phyloP scores from a whole-genome alignment of 1,140 invertebrate species.

The Zaprionus nigranus region DNA sequence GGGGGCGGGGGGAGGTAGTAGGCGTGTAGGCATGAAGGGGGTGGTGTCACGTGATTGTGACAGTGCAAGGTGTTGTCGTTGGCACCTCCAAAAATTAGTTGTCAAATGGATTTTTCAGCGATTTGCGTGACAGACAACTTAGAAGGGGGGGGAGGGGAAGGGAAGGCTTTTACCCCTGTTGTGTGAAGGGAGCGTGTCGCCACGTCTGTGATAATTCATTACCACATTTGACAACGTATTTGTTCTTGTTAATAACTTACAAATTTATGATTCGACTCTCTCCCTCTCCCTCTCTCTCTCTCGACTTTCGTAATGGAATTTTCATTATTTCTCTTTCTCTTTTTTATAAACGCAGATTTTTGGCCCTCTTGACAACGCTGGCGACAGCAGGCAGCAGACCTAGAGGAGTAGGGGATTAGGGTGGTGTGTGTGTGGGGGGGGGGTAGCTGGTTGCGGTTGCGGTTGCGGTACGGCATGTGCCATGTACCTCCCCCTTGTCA shows the following conservation, averaged over 20 bases:
- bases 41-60: not conserved
- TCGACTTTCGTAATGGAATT: not conserved
- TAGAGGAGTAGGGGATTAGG: not conserved
- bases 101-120: conserved; percentile 71
- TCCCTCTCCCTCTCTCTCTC: not conserved
- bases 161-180: conserved; percentile 54
- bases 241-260: conserved; percentile 59
- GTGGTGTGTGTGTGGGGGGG: not conserved
- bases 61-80: conserved; percentile 62
- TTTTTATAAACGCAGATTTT: conserved; percentile 13
- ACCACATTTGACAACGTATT: conserved; percentile 45
- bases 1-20: not conserved
- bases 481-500: conserved; percentile 54
- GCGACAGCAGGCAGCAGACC: not conserved
- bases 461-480: not conserved
- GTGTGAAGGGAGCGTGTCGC: conserved; percentile 53
- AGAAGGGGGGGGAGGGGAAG: too few species aligned
- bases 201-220: conserved; percentile 38
- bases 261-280: conserved; percentile 60
- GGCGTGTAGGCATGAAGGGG: not conserved
- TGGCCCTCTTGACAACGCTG: conserved; percentile 17
- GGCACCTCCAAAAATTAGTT: conserved; percentile 75
- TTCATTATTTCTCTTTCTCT: not conserved
- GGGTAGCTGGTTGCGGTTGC: not conserved
- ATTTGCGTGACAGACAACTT: conserved; percentile 63